These are phyloP conservation scores for Equus przewalskii DNA, from an alignment of 2,113 vertebrate genomes.

Conservation along the genomic window DNA sequence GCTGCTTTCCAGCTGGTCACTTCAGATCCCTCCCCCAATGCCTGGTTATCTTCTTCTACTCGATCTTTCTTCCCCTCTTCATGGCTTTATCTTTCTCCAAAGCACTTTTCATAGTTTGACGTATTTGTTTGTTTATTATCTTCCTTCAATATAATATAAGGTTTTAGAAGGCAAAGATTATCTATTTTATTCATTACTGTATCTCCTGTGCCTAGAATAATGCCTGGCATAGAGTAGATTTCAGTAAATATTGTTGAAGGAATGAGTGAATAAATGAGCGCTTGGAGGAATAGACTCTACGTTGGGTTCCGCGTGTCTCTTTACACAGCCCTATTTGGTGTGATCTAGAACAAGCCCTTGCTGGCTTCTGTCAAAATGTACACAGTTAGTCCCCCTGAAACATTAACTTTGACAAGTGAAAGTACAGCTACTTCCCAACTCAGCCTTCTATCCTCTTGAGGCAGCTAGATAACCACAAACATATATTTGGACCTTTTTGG, in stretches of 20 bases:
- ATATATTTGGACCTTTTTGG: neutral
- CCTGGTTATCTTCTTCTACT: neutral
- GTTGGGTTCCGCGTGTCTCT: accelerated
- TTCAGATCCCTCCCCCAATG: neutral
- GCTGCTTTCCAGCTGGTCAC: neutral
- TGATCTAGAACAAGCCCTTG: neutral
- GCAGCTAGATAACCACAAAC: neutral
- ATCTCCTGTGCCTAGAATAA: neutral
- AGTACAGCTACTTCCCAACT: neutral
- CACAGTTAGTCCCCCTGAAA: neutral
- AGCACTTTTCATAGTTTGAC: neutral
- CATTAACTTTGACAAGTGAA: neutral
- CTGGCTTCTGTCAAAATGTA: neutral
- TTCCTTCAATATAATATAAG: neutral
- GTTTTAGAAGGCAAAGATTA: neutral
- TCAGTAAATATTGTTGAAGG: neutral
- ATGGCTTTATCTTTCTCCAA: neutral
- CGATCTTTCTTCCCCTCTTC: neutral
- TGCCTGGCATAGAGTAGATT: neutral
- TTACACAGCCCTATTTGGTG: neutral
- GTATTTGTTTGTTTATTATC: neutral
- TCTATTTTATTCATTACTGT: neutral
- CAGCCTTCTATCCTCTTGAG: neutral
- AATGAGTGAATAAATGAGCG: neutral
- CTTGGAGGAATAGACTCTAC: neutral